phyloP scores from a whole-genome alignment of 2,888 invertebrate species.

The Drosophila diplacantha region DNA sequence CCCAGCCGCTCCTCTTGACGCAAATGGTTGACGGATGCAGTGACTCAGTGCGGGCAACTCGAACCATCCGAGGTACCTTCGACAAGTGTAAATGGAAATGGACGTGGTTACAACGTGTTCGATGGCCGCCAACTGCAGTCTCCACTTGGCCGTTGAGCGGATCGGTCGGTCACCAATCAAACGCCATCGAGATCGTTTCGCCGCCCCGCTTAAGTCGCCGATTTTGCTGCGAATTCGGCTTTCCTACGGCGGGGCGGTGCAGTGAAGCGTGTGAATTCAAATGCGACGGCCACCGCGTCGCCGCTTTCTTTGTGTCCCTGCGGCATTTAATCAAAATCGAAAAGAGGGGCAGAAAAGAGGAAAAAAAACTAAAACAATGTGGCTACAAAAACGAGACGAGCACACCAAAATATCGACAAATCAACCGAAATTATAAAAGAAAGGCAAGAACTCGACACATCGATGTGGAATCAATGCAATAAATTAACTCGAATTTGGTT shows the following conservation, averaged over 20 bases:
- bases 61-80: background rate
- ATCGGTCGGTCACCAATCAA: slow-evolving; percentile 9
- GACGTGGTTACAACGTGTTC: background rate
- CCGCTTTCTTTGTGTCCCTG: slow-evolving; percentile 64
- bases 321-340: slow-evolving; percentile 52
- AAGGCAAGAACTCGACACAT: slow-evolving; percentile 68
- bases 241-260: slow-evolving; percentile 37
- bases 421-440: slow-evolving; percentile 70
- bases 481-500: slow-evolving; percentile 66
- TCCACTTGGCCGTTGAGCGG: background rate
- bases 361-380: slow-evolving; percentile 33
- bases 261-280: slow-evolving; percentile 63
- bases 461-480: slow-evolving; percentile 69
- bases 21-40: slow-evolving; percentile 20
- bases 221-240: slow-evolving; percentile 18
- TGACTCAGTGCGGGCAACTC: slow-evolving; percentile 7
- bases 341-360: slow-evolving; percentile 17
- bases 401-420: slow-evolving; percentile 59
- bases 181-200: slow-evolving; percentile 13
- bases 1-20: slow-evolving; percentile 12
- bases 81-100: background rate
- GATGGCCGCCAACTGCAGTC: slow-evolving; percentile 6
- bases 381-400: slow-evolving; percentile 46
- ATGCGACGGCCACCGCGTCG: slow-evolving; percentile 53
- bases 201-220: slow-evolving; percentile 3